Percentiles rank a stretch among this genome's conserved stretches.
These are phyloP conservation scores for Augochlorella aurata DNA, from an alignment of 2,888 invertebrate species.

Conservation along the genomic window DNA sequence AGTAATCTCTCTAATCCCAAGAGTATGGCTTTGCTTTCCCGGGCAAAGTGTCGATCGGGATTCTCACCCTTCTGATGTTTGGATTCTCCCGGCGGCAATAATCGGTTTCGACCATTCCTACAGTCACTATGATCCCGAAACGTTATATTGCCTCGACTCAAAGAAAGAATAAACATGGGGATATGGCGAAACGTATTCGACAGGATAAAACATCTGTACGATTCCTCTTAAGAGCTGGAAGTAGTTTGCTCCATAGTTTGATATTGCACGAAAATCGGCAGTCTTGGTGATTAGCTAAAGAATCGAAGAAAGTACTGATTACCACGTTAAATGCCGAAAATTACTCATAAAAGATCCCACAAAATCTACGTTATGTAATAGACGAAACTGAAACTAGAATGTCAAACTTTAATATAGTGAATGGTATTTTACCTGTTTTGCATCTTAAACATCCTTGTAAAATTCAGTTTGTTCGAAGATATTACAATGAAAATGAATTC, in stretches of 20 bases:
- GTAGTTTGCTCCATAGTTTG: not conserved
- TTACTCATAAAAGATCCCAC: too few species aligned
- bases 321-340: too few species aligned
- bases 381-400: too few species aligned
- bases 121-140: not conserved
- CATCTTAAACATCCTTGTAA: too few species aligned
- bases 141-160: not conserved
- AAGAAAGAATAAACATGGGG: conserved; percentile 4
- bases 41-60: conserved; percentile 47
- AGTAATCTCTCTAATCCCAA: conserved; percentile 78
- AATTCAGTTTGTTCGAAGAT: too few species aligned
- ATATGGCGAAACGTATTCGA: not conserved
- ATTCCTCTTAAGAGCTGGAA: not conserved
- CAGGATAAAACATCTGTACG: not conserved
- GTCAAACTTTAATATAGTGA: too few species aligned
- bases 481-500: too few species aligned
- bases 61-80: conserved; percentile 33
- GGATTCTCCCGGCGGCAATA: conserved; percentile 41
- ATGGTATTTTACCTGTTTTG: too few species aligned
- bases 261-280: too few species aligned
- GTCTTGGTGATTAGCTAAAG: too few species aligned
- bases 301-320: too few species aligned
- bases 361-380: too few species aligned
- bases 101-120: conserved; percentile 57
- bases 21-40: conserved; percentile 66